Percentiles rank a stretch among this genome's conserved stretches.
Evolutionary conservation across 2,113 vertebrate genomes (phyloP).

Genomic region (Tupaia chinensis): DNA sequence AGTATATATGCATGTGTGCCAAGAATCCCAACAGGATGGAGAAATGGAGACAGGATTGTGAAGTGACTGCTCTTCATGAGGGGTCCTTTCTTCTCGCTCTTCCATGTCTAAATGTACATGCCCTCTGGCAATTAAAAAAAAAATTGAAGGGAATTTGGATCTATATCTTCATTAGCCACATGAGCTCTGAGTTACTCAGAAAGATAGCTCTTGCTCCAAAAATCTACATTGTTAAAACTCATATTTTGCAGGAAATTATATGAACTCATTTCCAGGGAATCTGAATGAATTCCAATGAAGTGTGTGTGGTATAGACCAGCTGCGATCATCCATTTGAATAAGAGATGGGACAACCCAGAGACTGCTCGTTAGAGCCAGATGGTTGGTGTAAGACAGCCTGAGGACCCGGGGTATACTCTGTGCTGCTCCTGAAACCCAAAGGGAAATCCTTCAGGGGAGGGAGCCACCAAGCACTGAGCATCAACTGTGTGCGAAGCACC

Average conservation of each 20-base stretch:
- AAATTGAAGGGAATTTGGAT: background rate
- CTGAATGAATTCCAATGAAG: background rate
- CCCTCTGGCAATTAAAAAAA: background rate
- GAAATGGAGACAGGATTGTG: too few relatives aligned
- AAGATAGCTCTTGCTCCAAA: background rate
- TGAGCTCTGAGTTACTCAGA: background rate
- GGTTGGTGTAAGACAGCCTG: background rate
- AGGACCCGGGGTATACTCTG: background rate
- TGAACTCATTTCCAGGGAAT: slow-evolving; percentile 26
- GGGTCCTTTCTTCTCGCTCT: too few relatives aligned
- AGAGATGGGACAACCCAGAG: background rate
- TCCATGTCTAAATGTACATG: too few relatives aligned
- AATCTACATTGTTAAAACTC: background rate
- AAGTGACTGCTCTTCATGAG: too few relatives aligned
- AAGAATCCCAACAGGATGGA: too few relatives aligned
- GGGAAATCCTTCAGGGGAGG: background rate
- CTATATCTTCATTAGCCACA: background rate
- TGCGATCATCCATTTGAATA: background rate
- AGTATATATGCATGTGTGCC: too few relatives aligned
- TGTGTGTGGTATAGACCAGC: background rate
- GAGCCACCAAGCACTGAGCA: background rate
- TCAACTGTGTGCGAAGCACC: background rate
- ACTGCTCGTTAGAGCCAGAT: background rate
- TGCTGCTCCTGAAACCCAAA: background rate
- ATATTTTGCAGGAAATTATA: background rate